Base-by-base conservation (phyloP, 1,140 invertebrate species). In the Drosophila varians region DNA sequence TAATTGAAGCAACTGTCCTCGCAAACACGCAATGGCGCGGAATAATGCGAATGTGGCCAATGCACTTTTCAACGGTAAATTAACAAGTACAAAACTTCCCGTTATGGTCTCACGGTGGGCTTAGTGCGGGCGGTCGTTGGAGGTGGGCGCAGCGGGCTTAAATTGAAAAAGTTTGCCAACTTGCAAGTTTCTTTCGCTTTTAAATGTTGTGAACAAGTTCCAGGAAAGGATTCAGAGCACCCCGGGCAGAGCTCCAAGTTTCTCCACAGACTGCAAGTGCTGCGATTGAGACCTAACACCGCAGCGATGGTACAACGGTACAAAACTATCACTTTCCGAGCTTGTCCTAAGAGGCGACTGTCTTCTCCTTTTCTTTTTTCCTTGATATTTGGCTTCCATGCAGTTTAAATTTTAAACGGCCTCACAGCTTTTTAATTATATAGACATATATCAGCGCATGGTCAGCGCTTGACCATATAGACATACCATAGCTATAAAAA, bases 161-260 rank as follows among this genome's bases (percentile, higher is more conserved):
- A 86, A 86, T 86, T 86, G 80, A 86, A 86, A 86, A 86, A 86
- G 45, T 86, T 86, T 86, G 68, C 52, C 66, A 79, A 80, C 66
- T 80, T 66, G 57, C 61, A 86, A 86, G 61, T 86, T 86, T 62
- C 66, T 25, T 31, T 61, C 21, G 51, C 38, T 23, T 69, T 62
- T 52, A 66, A 69, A 58, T 76, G 57, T 66, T 58, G 51, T 49
- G 8, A 46, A 72, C 40, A 60, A 80, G 57, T 77, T 77, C 45
- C 66, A 12, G 48, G 58, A 52, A 40, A 61, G 75, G 75, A 84
- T 84, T 79, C 73, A 65, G 65, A 78, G 79, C 79, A 54, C 65
- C 40, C 43, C 57, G 55, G 55, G 60, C 64, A 45, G 48, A 42
- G 58, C 46, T 51, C 54, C 52, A 65, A 65, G 46, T 66, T 42